Evolutionary conservation across 2,888 invertebrate genomes (phyloP).

Genomic region (Drosophila gaucha): DNA sequence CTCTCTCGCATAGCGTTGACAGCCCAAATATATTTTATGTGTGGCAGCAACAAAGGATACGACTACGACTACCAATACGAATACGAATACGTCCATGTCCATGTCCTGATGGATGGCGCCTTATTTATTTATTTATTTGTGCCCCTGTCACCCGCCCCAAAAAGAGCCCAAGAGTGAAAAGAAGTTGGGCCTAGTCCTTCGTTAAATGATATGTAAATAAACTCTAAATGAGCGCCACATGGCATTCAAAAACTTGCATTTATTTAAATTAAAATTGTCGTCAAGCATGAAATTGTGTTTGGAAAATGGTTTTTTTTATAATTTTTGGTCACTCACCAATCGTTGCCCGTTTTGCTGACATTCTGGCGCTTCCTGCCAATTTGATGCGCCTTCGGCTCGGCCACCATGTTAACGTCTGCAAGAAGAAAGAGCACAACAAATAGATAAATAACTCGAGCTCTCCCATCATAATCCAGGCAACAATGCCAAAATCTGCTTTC

Average conservation of each 20-base stretch:
- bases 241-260: slow-evolving; percentile 61
- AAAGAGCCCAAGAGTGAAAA: background rate
- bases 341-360: slow-evolving; percentile 87
- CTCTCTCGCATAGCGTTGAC: slow-evolving; percentile 64
- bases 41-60: slow-evolving; percentile 69
- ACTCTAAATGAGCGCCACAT: slow-evolving; percentile 65
- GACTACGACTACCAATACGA: slow-evolving; percentile 20
- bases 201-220: slow-evolving; percentile 85
- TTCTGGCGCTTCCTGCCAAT: slow-evolving; percentile 87
- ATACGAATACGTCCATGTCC: slow-evolving; percentile 19
- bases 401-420: slow-evolving; percentile 89
- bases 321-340: slow-evolving; percentile 85
- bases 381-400: slow-evolving; percentile 89
- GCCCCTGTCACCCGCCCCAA: slow-evolving; percentile 12
- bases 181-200: slow-evolving; percentile 8
- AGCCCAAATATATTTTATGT: slow-evolving; percentile 77
- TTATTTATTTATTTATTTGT: slow-evolving; percentile 74
- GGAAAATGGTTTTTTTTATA: no score
- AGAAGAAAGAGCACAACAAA: slow-evolving; percentile 46
- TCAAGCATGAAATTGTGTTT: slow-evolving; percentile 57
- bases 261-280: slow-evolving; percentile 66
- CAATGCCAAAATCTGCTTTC: slow-evolving; percentile 38
- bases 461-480: slow-evolving; percentile 18
- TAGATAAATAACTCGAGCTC: slow-evolving; percentile 17
- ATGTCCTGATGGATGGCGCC: slow-evolving; percentile 64